Evolutionary conservation across 1,140 invertebrate genomes (phyloP).

Genomic region (Brachionus rubens): DNA sequence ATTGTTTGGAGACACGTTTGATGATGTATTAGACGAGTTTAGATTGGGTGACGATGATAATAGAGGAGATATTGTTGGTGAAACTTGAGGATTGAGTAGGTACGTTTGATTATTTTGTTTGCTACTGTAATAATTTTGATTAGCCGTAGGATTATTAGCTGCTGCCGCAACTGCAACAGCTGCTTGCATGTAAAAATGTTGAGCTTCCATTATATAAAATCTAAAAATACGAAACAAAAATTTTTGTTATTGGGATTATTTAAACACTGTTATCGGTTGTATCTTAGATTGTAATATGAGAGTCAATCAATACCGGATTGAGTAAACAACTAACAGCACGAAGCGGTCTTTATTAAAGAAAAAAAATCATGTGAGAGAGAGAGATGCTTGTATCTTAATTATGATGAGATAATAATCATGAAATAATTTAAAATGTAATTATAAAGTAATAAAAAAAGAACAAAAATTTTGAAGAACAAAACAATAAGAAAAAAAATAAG

Average conservation of each 20-base stretch:
- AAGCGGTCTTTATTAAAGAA: neutral
- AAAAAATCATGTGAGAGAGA: neutral
- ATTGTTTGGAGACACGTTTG: slow-evolving; percentile 3
- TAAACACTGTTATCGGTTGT: neutral
- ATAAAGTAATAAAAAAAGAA: slow-evolving; percentile 14
- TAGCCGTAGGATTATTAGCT: neutral
- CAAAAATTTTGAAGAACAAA: too few species aligned
- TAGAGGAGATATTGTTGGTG: slow-evolving; percentile 6
- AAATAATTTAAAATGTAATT: slow-evolving; percentile 41
- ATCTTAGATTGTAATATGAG: slow-evolving; percentile 12
- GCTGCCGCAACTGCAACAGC: slow-evolving; percentile 4
- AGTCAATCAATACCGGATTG: slow-evolving; percentile 4
- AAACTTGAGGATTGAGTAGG: slow-evolving; percentile 18
- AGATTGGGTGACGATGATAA: slow-evolving; percentile 12
- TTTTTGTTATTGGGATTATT: neutral
- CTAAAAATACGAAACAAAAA: neutral
- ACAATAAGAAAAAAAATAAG: too few species aligned
- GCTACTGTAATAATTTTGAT: neutral
- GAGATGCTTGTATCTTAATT: slow-evolving; percentile 30
- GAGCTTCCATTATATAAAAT: slow-evolving; percentile 18
- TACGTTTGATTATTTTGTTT: slow-evolving; percentile 8
- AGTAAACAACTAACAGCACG: neutral
- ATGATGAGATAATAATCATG: slow-evolving; percentile 43
- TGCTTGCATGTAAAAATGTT: slow-evolving; percentile 46
- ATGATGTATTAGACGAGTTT: neutral